Base-by-base conservation (phyloP, 2,113 vertebrate species). In the Muscicapa adusta region DNA sequence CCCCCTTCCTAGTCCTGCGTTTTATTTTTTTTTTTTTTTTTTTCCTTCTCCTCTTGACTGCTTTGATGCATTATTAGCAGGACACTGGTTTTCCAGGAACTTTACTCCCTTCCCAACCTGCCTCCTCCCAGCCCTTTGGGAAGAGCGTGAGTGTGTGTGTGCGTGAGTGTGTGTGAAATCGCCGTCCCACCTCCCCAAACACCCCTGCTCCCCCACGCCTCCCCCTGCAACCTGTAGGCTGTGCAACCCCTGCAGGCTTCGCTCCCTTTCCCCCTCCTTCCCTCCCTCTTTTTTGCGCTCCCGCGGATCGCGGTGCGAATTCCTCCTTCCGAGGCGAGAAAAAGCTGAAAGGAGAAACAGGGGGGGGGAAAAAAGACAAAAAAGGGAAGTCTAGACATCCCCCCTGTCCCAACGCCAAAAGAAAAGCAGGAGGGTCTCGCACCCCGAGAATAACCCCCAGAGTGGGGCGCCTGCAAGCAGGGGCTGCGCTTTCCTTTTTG, bases 41-140 rank as follows among this genome's bases (percentile, higher is more conserved):
- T 63, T 71, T 33, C 16, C 4, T 23, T 1, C 5, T 45, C 5
- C 34, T 31, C 63, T 48, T 73, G 45, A 78, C 61, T 78, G 78
- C 91, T 92, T 95, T 88, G 79, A 95, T 95, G 95, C 91, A 71
- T 72, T 92, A 90, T 88, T 78, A 96, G 95, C 86, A 92, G 91
- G 86, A 95, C 91, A 88, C 74, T 90, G 91, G 78, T 93, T 92
- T 94, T 90, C 84, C 94, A 92, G 94, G 94, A 95, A 94, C 95
- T 93, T 93, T 58, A 78, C 85, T 88, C 87, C 85, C 54, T 93
- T 85, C 88, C 53, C 74, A 77, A 76, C 76, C 82, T 95, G 85
- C 79, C 88, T 87, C 63, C 82, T 72, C 81, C 78, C 62, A 68
- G 81, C 71, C 83, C 75, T 89, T 91, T 54, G 84, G 93, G 91